These are phyloP conservation scores for Clinocottus analis DNA, from an alignment of 2,113 vertebrate genomes.

Conservation along the genomic window DNA sequence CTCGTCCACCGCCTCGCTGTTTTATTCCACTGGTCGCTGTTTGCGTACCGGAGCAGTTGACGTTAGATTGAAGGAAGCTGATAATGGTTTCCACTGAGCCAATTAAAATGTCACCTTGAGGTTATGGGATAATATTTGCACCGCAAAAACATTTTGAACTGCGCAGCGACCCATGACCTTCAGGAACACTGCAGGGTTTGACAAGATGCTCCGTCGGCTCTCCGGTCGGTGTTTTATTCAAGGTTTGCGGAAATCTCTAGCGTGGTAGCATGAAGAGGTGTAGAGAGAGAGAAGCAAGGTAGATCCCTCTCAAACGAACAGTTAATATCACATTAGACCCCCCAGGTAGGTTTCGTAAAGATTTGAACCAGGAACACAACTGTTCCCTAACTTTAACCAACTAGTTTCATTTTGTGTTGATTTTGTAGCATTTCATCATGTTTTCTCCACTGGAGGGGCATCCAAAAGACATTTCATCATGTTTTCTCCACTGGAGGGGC, in stretches of 20 bases:
- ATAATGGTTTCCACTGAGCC: conserved; percentile 10
- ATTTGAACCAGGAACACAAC: not conserved
- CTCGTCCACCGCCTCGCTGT: not conserved
- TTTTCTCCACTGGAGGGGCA: too few relatives aligned
- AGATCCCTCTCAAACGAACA: too few relatives aligned
- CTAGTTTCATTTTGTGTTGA: too few relatives aligned
- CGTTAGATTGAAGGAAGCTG: conserved; percentile 2
- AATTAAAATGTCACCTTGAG: conserved; percentile 18
- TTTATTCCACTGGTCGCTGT: conserved; percentile 51
- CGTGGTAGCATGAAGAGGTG: not conserved
- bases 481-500: too few relatives aligned
- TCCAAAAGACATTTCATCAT: too few relatives aligned
- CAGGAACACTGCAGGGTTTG: not conserved
- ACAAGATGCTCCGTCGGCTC: not conserved
- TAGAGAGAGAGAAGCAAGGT: too few relatives aligned
- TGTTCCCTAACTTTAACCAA: too few relatives aligned
- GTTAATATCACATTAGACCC: too few relatives aligned
- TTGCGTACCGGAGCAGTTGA: not conserved
- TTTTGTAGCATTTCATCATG: too few relatives aligned
- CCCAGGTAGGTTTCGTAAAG: too few relatives aligned
- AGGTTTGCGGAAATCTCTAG: not conserved
- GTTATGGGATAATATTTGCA: conserved; percentile 8
- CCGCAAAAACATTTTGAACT: not conserved
- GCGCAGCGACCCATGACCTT: not conserved
- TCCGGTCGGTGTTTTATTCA: not conserved